These are phyloP conservation scores for Hypanus sabinus DNA, from an alignment of 2,113 vertebrate genomes.

Conservation along the genomic window DNA sequence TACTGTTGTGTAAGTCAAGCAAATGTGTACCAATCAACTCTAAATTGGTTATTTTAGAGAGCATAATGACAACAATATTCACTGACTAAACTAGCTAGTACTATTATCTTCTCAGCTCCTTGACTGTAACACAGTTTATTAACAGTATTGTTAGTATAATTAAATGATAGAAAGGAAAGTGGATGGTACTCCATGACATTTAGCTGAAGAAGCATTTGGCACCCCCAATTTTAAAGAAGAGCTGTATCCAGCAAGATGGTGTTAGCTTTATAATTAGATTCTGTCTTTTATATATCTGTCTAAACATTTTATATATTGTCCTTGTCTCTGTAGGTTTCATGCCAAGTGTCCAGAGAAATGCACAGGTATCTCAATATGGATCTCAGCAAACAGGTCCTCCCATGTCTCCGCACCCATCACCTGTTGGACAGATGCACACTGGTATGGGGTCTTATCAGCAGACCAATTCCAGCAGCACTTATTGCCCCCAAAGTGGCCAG, in stretches of 20 bases:
- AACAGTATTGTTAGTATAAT: not conserved
- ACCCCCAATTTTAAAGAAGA: not conserved
- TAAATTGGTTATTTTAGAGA: not conserved
- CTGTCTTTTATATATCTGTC: not conserved
- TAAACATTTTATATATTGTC: conserved; percentile 46
- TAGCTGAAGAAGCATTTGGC: not conserved
- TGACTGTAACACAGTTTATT: not conserved
- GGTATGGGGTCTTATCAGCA: conserved; percentile 78
- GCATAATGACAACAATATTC: not conserved
- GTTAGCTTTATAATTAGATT: not conserved
- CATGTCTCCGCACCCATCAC: conserved; percentile 81
- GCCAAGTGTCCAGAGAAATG: conserved; percentile 78
- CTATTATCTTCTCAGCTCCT: not conserved
- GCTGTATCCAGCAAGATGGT: not conserved
- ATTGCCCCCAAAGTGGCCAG: conserved; percentile 79
- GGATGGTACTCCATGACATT: not conserved
- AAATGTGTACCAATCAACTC: not conserved
- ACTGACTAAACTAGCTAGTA: not conserved
- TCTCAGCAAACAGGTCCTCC: conserved; percentile 78
- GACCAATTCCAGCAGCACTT: conserved; percentile 71
- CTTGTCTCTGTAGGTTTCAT: conserved; percentile 66
- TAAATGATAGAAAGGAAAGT: not conserved
- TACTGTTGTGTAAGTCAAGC: not conserved
- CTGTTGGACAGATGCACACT: conserved; percentile 77
- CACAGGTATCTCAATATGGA: conserved; percentile 76